phyloP scores from a whole-genome alignment of 23 tunicate genomes.

The Ascidia mentula region DNA sequence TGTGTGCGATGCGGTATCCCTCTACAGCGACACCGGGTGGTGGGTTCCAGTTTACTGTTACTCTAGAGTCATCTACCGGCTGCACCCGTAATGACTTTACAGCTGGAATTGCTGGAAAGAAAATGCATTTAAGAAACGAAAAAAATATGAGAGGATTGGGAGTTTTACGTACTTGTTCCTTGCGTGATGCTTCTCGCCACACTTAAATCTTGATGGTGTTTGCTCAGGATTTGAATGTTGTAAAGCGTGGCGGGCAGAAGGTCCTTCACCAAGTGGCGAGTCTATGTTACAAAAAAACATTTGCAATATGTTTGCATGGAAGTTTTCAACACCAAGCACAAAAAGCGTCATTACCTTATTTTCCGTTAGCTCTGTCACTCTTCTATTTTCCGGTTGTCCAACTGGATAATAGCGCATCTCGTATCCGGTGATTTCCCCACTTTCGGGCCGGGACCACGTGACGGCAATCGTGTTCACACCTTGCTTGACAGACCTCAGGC shows the following conservation, averaged over 20 bases:
- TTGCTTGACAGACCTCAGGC: conserved; percentile 17
- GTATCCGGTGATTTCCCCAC: conserved; percentile 43
- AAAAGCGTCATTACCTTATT: conserved; percentile 11
- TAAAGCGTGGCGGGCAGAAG: conserved; percentile 15
- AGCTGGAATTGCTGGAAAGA: conserved; percentile 15
- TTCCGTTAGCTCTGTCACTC: neutral
- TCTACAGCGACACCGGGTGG: conserved; percentile 27
- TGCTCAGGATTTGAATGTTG: neutral
- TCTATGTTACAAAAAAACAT: too few relatives aligned
- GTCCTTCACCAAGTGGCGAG: neutral
- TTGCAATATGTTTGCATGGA: too few relatives aligned
- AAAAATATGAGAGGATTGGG: neutral
- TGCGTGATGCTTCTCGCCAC: conserved; percentile 5
- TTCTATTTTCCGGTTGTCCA: neutral
- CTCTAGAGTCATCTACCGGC: conserved; percentile 21
- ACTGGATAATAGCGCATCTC: neutral
- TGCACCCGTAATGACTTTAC: neutral
- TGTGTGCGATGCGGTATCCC: conserved; percentile 17
- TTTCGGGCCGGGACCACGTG: conserved; percentile 13
- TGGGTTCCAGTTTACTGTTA: conserved; percentile 21
- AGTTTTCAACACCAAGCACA: neutral
- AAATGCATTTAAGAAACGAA: neutral
- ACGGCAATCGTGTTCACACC: conserved; percentile 18
- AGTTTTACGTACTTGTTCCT: conserved; percentile 18
- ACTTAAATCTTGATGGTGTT: neutral